Evolutionary conservation across 2,113 vertebrate species (phyloP).

Genomic region (Oenanthe oenanthe): DNA sequence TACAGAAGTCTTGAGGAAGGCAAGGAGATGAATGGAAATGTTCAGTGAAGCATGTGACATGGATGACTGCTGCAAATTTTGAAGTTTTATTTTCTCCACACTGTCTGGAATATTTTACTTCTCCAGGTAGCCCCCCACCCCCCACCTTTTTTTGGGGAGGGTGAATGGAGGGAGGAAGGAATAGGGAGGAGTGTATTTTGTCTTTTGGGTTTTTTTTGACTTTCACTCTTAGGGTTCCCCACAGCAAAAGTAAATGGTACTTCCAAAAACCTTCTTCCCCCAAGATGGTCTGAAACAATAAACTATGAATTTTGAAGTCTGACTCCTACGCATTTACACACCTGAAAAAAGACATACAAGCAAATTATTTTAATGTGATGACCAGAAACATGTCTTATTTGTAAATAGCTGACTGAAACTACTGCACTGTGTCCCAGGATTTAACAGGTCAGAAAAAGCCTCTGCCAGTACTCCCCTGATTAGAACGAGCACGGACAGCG

Average conservation of each 20-base stretch:
- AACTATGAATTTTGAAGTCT: neutral
- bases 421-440: neutral
- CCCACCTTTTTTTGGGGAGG: neutral
- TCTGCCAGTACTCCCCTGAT: constrained; percentile 6
- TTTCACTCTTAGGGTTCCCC: neutral
- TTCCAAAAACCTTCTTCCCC: neutral
- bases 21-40: neutral
- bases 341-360: neutral
- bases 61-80: neutral
- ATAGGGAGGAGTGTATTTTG: neutral
- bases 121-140: neutral
- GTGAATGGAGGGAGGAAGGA: no score
- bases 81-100: neutral
- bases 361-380: neutral
- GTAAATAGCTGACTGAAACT: neutral
- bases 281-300: neutral
- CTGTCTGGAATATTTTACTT: neutral
- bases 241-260: neutral
- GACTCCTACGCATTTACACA: neutral
- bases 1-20: neutral
- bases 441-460: neutral
- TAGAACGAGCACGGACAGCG: neutral
- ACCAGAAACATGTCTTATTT: neutral
- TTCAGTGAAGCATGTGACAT: neutral
- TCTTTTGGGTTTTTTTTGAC: neutral